Conservation (phyloP, 2,797 vertebrate species). For the Leptatherina wallacei region DNA sequence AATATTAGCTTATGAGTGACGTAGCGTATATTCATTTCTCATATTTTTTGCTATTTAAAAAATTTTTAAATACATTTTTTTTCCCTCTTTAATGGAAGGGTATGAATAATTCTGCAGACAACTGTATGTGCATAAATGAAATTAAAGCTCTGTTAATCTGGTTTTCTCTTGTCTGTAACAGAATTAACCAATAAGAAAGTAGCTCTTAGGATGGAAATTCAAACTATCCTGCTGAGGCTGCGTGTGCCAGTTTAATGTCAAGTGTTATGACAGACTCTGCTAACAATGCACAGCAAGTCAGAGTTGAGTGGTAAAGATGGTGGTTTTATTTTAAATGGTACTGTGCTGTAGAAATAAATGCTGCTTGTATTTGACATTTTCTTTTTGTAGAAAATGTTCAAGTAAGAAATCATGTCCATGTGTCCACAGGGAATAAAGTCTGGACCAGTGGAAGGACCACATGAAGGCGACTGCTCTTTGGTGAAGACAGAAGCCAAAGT, state of each 20-base stretch:
- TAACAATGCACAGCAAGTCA: slow-evolving; percentile 31
- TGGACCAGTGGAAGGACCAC: slow-evolving; percentile 54
- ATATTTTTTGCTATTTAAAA: no score
- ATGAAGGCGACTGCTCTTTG: slow-evolving; percentile 75
- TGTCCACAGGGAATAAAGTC: slow-evolving; percentile 71
- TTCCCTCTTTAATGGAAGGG: no score
- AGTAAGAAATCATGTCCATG: slow-evolving; percentile 17
- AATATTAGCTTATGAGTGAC: no score
- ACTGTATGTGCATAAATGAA: not conserved
- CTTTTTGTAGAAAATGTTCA: not conserved
- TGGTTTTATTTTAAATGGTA: not conserved
- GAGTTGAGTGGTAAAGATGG: no score
- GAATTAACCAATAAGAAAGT: slow-evolving; percentile 47
- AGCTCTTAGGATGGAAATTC: slow-evolving; percentile 39
- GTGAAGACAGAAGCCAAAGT: slow-evolving; percentile 79
- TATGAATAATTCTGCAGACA: no score
- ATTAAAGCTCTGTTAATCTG: not conserved
- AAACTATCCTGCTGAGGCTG: slow-evolving; percentile 49
- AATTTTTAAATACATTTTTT: no score
- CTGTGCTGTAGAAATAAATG: not conserved
- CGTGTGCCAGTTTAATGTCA: slow-evolving; percentile 34
- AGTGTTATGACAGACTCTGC: slow-evolving; percentile 42
- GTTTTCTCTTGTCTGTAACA: slow-evolving; percentile 42
- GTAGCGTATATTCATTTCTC: no score
- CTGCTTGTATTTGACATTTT: not conserved